Evolutionary conservation across 2,888 invertebrate species (phyloP).

Genomic region (Phortica magna): DNA sequence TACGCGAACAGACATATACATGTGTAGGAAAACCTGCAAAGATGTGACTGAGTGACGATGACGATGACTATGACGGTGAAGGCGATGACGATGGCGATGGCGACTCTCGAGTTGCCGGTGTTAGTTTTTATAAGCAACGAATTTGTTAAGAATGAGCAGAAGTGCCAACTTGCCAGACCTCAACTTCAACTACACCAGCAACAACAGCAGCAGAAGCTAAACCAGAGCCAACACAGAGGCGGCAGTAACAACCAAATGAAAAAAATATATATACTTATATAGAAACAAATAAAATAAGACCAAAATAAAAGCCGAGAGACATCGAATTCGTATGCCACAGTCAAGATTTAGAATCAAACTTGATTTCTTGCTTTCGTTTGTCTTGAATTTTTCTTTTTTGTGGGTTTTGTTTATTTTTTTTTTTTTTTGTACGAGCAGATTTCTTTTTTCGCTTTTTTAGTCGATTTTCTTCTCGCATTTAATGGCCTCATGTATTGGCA

Average conservation of each 20-base stretch:
- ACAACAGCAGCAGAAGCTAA: conserved; percentile 33
- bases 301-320: background rate
- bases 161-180: conserved; percentile 14
- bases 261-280: background rate
- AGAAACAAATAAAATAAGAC: background rate
- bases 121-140: conserved; percentile 20
- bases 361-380: conserved; percentile 43
- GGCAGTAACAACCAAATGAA: background rate
- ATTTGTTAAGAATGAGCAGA: conserved; percentile 19
- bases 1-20: conserved; percentile 13
- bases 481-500: conserved; percentile 73
- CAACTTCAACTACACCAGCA: conserved; percentile 41
- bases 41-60: background rate
- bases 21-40: conserved; percentile 5
- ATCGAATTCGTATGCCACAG: conserved; percentile 1
- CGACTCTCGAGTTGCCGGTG: conserved; percentile 4
- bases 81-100: background rate
- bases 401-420: conserved; percentile 44
- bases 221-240: background rate
- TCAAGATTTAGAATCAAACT: conserved; percentile 36
- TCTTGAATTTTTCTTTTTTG: conserved; percentile 30
- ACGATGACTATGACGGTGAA: background rate
- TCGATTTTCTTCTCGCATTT: conserved; percentile 53
- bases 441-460: conserved; percentile 46
- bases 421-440: conserved; percentile 39